Percentiles rank a stretch among this genome's conserved stretches.
Conservation (phyloP, 1,140 invertebrate genomes). For the Adoxophyes honmai region DNA sequence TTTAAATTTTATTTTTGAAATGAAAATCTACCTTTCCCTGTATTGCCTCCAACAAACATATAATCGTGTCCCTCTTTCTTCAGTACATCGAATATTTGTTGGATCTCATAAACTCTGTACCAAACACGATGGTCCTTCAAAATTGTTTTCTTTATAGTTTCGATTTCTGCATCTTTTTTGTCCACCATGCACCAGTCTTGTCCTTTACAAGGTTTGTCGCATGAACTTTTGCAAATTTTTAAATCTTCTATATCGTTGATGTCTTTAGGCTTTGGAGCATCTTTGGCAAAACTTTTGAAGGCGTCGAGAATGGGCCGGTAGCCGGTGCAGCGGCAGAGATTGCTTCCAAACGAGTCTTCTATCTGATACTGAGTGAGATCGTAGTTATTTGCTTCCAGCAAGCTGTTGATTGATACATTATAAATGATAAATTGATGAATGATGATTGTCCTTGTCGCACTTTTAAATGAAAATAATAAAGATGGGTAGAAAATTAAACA, state of each 20-base stretch:
- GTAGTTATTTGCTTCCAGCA: conserved; percentile 61
- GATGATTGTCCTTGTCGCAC: no score
- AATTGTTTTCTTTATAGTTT: conserved; percentile 26
- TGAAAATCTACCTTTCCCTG: conserved; percentile 27
- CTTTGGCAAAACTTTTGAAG: conserved; percentile 83
- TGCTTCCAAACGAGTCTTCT: conserved; percentile 85
- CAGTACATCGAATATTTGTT: conserved; percentile 41
- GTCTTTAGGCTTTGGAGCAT: conserved; percentile 63
- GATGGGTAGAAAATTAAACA: no score
- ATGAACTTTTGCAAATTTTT: conserved; percentile 36
- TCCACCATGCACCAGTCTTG: conserved; percentile 49
- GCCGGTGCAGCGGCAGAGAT: conserved; percentile 89
- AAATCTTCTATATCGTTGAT: conserved; percentile 41
- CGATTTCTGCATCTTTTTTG: conserved; percentile 19
- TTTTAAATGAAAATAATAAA: conserved; percentile 16
- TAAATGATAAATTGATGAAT: no score
- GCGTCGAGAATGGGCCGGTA: conserved; percentile 88
- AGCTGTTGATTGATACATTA: conserved; percentile 31
- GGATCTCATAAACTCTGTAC: conserved; percentile 39
- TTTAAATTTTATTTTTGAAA: no score
- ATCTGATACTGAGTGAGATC: conserved; percentile 79
- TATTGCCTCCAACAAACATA: conserved; percentile 4
- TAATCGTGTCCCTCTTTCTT: conserved; percentile 19
- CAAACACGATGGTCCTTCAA: conserved; percentile 43
- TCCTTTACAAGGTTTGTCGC: conserved; percentile 27